Conservation (phyloP, 2,113 vertebrate genomes). For the Crotophaga sulcirostris region DNA sequence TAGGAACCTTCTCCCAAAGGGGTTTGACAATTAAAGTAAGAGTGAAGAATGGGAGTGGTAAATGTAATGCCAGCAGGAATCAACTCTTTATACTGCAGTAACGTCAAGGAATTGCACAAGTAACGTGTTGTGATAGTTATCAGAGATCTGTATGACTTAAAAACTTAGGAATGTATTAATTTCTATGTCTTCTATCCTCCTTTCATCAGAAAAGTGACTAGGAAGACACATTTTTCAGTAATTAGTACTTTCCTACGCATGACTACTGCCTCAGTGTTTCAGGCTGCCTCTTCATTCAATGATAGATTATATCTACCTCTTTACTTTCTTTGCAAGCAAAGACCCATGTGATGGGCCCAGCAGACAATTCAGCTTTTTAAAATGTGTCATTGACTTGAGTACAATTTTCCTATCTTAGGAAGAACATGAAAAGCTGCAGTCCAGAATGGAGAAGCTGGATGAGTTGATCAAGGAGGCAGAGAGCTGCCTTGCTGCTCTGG, state of each 20-base stretch:
- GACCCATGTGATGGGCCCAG: background rate
- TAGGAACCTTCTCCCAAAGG: background rate
- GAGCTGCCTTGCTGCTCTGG: slow-evolving; percentile 54
- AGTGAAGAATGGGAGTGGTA: background rate
- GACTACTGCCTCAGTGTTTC: background rate
- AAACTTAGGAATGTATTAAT: background rate
- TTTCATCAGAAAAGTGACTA: background rate
- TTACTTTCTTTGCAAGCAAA: background rate
- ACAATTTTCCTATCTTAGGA: slow-evolving; percentile 45
- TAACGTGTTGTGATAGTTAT: background rate
- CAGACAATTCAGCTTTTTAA: background rate
- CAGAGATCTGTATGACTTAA: background rate
- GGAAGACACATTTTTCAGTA: background rate
- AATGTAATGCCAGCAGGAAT: background rate
- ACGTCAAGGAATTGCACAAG: background rate
- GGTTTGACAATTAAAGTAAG: background rate
- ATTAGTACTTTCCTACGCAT: background rate
- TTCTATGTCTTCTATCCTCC: background rate
- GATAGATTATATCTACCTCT: background rate
- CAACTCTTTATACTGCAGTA: background rate
- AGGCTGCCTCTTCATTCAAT: background rate
- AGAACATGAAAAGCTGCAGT: slow-evolving; percentile 65
- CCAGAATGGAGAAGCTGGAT: slow-evolving; percentile 58
- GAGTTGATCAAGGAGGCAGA: slow-evolving; percentile 65
- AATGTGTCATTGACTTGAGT: background rate